These are phyloP conservation scores for Patella vulgata DNA, from an alignment of 1,140 invertebrate species.

Conservation along the genomic window DNA sequence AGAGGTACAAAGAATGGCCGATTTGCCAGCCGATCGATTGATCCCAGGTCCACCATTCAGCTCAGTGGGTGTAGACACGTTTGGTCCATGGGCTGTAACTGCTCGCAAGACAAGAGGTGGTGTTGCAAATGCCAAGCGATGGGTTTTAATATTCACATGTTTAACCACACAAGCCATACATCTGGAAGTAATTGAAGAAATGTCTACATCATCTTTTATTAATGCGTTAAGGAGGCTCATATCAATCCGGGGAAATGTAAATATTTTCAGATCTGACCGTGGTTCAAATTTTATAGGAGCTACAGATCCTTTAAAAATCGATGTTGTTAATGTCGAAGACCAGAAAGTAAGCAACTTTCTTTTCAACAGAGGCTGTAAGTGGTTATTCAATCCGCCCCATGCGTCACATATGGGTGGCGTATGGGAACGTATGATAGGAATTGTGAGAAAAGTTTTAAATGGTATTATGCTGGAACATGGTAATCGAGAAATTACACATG, in stretches of 20 bases:
- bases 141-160: slow-evolving; percentile 42
- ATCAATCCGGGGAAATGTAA: slow-evolving; percentile 33
- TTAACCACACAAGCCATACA: slow-evolving; percentile 28
- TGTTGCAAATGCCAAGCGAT: slow-evolving; percentile 28
- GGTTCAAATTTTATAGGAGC: slow-evolving; percentile 45
- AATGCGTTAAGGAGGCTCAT: slow-evolving; percentile 39
- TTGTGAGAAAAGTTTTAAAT: slow-evolving; percentile 35
- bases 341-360: slow-evolving; percentile 10
- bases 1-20: slow-evolving; percentile 41
- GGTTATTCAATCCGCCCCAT: too few species aligned
- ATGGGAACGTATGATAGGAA: slow-evolving; percentile 50
- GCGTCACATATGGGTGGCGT: slow-evolving; percentile 33
- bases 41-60: slow-evolving; percentile 20
- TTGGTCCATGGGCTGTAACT: slow-evolving; percentile 25
- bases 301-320: slow-evolving; percentile 3
- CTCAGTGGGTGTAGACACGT: slow-evolving; percentile 25
- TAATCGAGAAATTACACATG: slow-evolving; percentile 37
- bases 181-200: slow-evolving; percentile 38
- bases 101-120: slow-evolving; percentile 28
- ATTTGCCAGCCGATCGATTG: slow-evolving; percentile 28
- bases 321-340: slow-evolving; percentile 23
- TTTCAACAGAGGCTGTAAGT: background rate
- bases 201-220: slow-evolving; percentile 40
- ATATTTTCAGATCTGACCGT: slow-evolving; percentile 29
- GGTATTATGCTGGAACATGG: too few species aligned